Evolutionary conservation across 2,888 invertebrate species (phyloP).

Genomic region (Pocota personata): DNA sequence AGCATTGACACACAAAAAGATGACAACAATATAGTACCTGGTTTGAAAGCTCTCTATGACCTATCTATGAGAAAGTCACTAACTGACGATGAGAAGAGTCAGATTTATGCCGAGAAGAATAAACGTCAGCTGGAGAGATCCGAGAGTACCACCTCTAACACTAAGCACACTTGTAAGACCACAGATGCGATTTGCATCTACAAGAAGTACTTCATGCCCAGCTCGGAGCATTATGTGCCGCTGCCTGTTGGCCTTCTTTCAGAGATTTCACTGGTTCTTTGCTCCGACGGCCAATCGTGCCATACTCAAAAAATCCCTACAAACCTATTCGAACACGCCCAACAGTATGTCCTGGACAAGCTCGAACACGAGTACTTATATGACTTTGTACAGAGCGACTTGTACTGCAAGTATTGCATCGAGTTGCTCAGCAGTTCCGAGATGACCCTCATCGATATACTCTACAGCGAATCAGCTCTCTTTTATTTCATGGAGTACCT

Average conservation of each 20-base stretch:
- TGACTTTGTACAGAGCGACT: conserved; percentile 92
- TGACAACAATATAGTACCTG: conserved; percentile 80
- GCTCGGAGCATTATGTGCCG: conserved; percentile 79
- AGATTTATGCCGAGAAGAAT: conserved; percentile 81
- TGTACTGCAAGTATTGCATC: conserved; percentile 96
- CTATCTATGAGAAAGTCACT: conserved; percentile 81
- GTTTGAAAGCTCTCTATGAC: conserved; percentile 80
- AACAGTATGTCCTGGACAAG: conserved; percentile 87
- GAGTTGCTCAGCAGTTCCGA: conserved; percentile 86
- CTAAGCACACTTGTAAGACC: conserved; percentile 68
- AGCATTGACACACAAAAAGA: conserved; percentile 45
- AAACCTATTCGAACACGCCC: conserved; percentile 89
- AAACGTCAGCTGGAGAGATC: conserved; percentile 73
- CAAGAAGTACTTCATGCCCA: conserved; percentile 81
- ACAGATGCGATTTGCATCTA: conserved; percentile 82
- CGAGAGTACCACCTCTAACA: conserved; percentile 34
- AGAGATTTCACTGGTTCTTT: conserved; percentile 80
- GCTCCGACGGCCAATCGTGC: conserved; percentile 73
- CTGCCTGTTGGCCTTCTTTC: conserved; percentile 80
- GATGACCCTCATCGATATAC: conserved; percentile 92
- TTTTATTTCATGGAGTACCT: conserved; percentile 98
- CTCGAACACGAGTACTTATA: conserved; percentile 90
- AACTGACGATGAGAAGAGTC: conserved; percentile 82
- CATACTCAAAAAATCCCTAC: conserved; percentile 78
- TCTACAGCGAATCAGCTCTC: conserved; percentile 94